Evolutionary conservation across 2,113 vertebrate genomes (phyloP), one percentile per base, ranked within the genome.

Genomic region (Embiotoca jacksoni): DNA sequence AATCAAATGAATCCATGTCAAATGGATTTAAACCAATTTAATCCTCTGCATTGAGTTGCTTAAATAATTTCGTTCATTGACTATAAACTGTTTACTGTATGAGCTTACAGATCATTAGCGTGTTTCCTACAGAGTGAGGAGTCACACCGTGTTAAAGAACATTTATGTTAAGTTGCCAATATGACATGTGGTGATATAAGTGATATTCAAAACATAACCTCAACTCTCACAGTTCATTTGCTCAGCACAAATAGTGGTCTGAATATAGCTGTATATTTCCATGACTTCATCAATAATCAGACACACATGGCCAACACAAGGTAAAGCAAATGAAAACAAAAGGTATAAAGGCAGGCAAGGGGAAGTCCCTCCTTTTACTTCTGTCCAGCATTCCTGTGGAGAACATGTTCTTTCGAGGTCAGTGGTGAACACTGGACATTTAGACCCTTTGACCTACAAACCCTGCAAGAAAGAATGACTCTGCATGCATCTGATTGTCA

Each of bases 191-290:
- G 14, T 80, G 41, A 77, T 53, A 49, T 52, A 72, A 65, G 53
- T 78, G 65, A 67, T 49, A 65, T 37, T 76, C 13, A 75, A 70
- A 81, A 37, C 46, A 72, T 67, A 63, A 54, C 62, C 54, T 66
- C 75, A 79, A 3, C 57, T 65, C 35, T 82, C 68, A 80, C 79
- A 78, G 52, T 75, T 80, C 75, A 80, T 69, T 78, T 37, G 8
- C 67, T 75, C 13, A 37, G 62, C 5, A 54, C 30, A 73, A 62
- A 41, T n/a, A 71, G 47, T 23, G 33, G 33, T 57, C 61, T 72
- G 54, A 60, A 44, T 55, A 73, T 47, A 37, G 16, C 37, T 60
- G 14, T 61, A 15, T 53, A 33, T 62, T 72, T 81, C 44, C 63
- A 54, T 82, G 39, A 68, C 65, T 46, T 75, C 57, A 84, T 69